Conservation (phyloP, 2,888 invertebrate species). For the Apantesis nais region DNA sequence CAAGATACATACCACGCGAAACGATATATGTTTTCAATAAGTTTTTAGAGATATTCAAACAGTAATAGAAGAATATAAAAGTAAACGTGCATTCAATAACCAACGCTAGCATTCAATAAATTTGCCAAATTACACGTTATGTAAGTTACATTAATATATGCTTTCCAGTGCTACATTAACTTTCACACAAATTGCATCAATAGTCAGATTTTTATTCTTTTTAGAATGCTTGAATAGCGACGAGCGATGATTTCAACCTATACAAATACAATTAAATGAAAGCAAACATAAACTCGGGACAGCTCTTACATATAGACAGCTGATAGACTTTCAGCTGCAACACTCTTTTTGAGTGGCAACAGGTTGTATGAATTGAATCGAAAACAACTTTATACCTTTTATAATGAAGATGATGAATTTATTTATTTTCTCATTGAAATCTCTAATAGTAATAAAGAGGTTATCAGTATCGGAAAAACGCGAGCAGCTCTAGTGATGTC, state of each 20-base stretch:
- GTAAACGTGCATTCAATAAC: conserved; percentile 2
- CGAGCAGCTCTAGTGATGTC: not conserved
- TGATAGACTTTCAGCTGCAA: not conserved
- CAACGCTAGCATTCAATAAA: conserved; percentile 1
- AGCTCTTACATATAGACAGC: not conserved
- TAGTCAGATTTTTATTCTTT: conserved; percentile 16
- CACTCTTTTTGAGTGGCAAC: not conserved
- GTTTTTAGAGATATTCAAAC: not conserved
- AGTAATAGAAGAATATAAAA: not conserved
- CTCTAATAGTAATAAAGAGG: not conserved
- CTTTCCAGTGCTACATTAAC: conserved; percentile 19
- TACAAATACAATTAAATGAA: not conserved
- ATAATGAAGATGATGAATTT: not conserved
- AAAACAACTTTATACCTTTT: not conserved
- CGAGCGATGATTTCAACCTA: not conserved
- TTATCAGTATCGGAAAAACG: not conserved
- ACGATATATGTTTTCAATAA: not conserved
- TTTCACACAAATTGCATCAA: conserved; percentile 24
- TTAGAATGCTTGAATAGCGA: conserved; percentile 7
- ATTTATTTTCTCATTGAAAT: not conserved
- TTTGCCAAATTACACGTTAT: conserved; percentile 6
- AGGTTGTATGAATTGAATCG: not conserved
- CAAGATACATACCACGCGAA: not conserved
- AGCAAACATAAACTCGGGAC: not conserved
- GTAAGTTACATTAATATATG: conserved; percentile 19